phyloP scores from a whole-genome alignment of 2,113 vertebrate species.

The Propithecus coquereli region DNA sequence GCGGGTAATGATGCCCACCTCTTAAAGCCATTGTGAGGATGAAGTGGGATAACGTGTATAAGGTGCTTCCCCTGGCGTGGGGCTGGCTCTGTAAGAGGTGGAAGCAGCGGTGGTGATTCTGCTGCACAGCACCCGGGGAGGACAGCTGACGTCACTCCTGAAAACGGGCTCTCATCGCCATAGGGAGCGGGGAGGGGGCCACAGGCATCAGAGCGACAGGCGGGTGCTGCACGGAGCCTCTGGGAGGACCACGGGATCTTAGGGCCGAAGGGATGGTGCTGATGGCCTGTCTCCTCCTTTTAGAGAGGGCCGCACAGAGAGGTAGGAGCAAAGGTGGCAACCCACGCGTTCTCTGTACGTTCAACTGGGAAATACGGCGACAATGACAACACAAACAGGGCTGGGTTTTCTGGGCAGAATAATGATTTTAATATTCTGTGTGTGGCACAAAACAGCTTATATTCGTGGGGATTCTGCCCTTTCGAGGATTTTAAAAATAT shows the following conservation, averaged over 20 bases:
- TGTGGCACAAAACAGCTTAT: background rate
- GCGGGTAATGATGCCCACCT: too few relatives aligned
- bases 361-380: background rate
- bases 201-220: accelerated
- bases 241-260: accelerated
- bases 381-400: accelerated
- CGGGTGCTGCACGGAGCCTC: background rate
- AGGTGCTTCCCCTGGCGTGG: background rate
- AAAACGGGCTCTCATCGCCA: background rate
- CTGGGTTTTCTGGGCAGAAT: background rate
- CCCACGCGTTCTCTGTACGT: background rate
- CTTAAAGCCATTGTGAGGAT: background rate
- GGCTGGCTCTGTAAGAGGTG: background rate
- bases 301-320: background rate
- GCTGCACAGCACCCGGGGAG: background rate
- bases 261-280: accelerated
- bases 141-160: too few relatives aligned
- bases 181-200: background rate
- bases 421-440: background rate
- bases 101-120: too few relatives aligned
- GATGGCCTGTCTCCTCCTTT: accelerated
- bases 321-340: background rate
- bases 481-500: background rate
- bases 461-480: background rate
- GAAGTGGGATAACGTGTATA: too few relatives aligned